Base-by-base conservation (phyloP, 1,140 invertebrate species). In the Paracyclopina nana region DNA sequence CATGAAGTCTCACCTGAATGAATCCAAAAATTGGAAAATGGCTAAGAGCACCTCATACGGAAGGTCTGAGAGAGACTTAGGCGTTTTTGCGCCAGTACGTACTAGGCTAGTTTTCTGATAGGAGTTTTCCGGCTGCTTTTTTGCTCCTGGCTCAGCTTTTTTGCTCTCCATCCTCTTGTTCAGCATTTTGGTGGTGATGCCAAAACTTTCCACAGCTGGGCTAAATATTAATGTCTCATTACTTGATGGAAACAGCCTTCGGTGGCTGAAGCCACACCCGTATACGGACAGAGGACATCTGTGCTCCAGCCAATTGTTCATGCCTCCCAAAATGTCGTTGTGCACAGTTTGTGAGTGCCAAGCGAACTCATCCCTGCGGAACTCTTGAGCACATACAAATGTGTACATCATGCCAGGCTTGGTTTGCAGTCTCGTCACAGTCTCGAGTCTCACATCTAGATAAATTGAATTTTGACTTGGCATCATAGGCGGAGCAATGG, bases 221-320 rank as follows among this genome's bases (percentile, higher is more conserved):
- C 8, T 38, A 8, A 16, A 38, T 3, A 38, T 20, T 9, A 38
- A 8, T n/a, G 34, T 38, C n/a, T 38, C n/a, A 20, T 45, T 26
- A 18, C 24, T 14, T n/a, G n/a, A n/a, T 5, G 43, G 43, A 45
- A 22, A 45, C 43, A 45, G 16, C 25, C 43, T 45, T 6, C 18
- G 25, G 3, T 14, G 24, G 2, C 14, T n/a, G 24, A 45, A 45
- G 5, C 14, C 16, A 45, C 43, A 45, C 14, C 43, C 43, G 24
- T 45, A 24, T 14, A 14, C 24, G 12, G 43, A 14, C 18, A 45
- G 16, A 4, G 43, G 43, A 45, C 43, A 45, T 45, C 43, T 45
- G 12, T 20, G 18, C 6, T 22, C 43, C 16, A 45, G n/a, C 43
- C 43, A 45, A 12, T 45, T 45, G 43, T 45, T 45, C 43, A 45